phyloP scores from a whole-genome alignment of 2,113 vertebrate species.

The Arothron firmamentum region DNA sequence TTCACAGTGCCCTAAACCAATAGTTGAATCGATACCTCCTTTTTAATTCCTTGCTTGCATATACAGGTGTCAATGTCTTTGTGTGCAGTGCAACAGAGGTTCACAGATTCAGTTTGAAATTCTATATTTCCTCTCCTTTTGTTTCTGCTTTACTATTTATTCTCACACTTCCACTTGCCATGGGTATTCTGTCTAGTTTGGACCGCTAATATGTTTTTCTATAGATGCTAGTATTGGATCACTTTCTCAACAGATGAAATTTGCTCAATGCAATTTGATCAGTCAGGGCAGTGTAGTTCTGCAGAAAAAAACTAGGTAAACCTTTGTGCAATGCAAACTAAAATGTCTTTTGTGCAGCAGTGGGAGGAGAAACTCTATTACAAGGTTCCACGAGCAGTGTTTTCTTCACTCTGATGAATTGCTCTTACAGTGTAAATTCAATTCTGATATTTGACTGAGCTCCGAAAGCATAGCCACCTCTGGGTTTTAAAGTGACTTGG shows the following conservation, averaged over 20 bases:
- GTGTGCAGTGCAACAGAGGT: conserved; percentile 30
- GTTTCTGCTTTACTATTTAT: conserved; percentile 50
- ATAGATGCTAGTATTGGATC: conserved; percentile 83
- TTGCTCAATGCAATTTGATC: conserved; percentile 91
- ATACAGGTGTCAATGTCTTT: conserved; percentile 29
- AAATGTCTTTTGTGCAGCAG: conserved; percentile 67
- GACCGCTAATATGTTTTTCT: conserved; percentile 90
- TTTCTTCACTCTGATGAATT: conserved; percentile 82
- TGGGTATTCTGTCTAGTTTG: conserved; percentile 73
- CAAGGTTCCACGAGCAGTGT: conserved; percentile 80
- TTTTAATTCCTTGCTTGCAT: conserved; percentile 21
- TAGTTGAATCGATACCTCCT: background rate
- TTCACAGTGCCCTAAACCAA: background rate
- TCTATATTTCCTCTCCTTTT: conserved; percentile 52
- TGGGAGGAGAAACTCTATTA: conserved; percentile 87
- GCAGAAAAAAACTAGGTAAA: conserved; percentile 85
- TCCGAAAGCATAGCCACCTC: conserved; percentile 78
- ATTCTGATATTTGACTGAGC: conserved; percentile 78
- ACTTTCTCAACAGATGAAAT: conserved; percentile 90
- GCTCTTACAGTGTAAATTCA: conserved; percentile 83
- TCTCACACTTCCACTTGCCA: conserved; percentile 41
- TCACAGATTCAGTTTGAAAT: conserved; percentile 59
- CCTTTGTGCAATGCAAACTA: conserved; percentile 84
- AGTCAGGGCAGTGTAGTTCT: conserved; percentile 85
- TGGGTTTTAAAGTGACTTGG: conserved; percentile 63